phyloP scores from a whole-genome alignment of 2,113 vertebrate genomes.

The Orientallactaga bullata region DNA sequence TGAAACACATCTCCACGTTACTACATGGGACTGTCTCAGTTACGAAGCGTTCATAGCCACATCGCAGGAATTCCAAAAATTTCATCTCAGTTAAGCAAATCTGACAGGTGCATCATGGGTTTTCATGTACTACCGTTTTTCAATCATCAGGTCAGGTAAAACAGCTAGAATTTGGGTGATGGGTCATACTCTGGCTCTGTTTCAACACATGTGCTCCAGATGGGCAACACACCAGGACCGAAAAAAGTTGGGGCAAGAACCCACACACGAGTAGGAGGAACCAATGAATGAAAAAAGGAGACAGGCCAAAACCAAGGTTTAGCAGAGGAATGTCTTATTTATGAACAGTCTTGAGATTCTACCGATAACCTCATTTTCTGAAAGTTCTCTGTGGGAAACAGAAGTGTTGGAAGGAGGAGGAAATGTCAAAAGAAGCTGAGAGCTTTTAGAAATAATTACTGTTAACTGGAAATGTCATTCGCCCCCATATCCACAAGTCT shows the following conservation, averaged over 20 bases:
- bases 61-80: not conserved
- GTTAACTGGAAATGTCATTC: conserved; percentile 78
- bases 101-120: not conserved
- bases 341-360: conserved; percentile 48
- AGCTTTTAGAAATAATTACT: conserved; percentile 79
- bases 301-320: conserved; percentile 9
- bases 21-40: not conserved
- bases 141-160: not conserved
- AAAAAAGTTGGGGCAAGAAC: not conserved
- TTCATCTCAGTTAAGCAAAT: conserved; percentile 8
- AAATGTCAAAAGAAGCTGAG: conserved; percentile 60
- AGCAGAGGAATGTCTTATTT: conserved; percentile 40
- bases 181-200: not conserved
- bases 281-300: not conserved
- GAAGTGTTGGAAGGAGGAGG: conserved; percentile 67
- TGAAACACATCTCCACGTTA: not conserved
- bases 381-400: conserved; percentile 56
- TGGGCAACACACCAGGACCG: not conserved
- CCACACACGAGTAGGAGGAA: not conserved
- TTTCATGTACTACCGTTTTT: not conserved
- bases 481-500: conserved; percentile 60
- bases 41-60: not conserved
- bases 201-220: not conserved
- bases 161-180: not conserved
- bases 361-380: conserved; percentile 59